A percentile compares a stretch with the other conserved stretches of the same genome.
These are phyloP conservation scores for Andinoacara biseriatus DNA, from an alignment of 2,113 vertebrate genomes.

Conservation along the genomic window DNA sequence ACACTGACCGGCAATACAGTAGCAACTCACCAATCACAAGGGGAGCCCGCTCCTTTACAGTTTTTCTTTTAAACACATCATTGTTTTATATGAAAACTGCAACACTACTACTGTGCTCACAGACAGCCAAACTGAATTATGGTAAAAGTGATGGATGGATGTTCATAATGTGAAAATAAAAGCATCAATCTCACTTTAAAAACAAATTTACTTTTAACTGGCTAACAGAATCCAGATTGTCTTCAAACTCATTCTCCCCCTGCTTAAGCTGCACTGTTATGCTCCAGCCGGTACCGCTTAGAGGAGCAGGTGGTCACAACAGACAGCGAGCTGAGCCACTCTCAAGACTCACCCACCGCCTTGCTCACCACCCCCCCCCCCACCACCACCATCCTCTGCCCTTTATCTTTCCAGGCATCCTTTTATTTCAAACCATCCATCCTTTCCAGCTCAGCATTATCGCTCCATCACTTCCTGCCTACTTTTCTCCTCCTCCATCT, in stretches of 20 bases:
- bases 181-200: not conserved
- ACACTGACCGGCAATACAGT: too few species aligned
- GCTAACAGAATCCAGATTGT: slow-evolving; percentile 27
- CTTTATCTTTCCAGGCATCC: slow-evolving; percentile 47
- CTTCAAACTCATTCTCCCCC: slow-evolving; percentile 11
- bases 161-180: not conserved
- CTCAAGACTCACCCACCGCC: slow-evolving; percentile 32
- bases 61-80: too few species aligned
- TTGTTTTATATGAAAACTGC: too few species aligned
- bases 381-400: slow-evolving; percentile 19
- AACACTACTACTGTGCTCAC: too few species aligned
- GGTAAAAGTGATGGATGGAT: not conserved
- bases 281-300: slow-evolving; percentile 49
- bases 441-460: slow-evolving; percentile 12
- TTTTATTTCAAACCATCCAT: slow-evolving; percentile 36
- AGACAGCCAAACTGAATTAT: not conserved
- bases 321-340: slow-evolving; percentile 39
- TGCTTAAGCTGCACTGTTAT: slow-evolving; percentile 18
- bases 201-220: not conserved
- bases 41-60: too few species aligned
- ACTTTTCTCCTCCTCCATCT: slow-evolving; percentile 14
- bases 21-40: too few species aligned
- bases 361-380: slow-evolving; percentile 6
- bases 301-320: slow-evolving; percentile 66
- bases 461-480: slow-evolving; percentile 24